Conservation (phyloP, 2,113 vertebrate species). For the Bambusicola thoracicus region DNA sequence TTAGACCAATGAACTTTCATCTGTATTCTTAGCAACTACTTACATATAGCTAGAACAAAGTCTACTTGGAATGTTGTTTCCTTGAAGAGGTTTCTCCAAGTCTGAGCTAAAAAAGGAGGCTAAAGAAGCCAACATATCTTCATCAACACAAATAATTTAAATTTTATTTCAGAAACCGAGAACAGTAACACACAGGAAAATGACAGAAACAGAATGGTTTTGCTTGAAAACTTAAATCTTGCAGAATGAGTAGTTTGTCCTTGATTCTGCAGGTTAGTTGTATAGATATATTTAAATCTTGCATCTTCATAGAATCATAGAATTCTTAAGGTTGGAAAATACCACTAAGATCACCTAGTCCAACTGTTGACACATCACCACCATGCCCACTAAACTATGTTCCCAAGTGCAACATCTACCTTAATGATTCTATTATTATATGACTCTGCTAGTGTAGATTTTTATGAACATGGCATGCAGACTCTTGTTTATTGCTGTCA, state of each 20-base stretch:
- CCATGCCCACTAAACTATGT: too few species aligned
- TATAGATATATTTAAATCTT: neutral
- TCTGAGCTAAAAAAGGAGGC: neutral
- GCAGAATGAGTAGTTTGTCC: neutral
- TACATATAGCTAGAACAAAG: constrained; percentile 34
- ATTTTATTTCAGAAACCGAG: neutral
- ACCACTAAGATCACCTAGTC: too few species aligned
- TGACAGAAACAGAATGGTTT: neutral
- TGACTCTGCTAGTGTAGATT: too few species aligned
- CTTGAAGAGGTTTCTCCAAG: neutral
- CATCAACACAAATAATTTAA: neutral
- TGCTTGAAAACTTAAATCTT: neutral
- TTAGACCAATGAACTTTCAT: constrained; percentile 12
- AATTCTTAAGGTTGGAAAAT: too few species aligned
- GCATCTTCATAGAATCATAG: too few species aligned
- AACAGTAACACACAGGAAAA: neutral
- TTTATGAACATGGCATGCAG: too few species aligned
- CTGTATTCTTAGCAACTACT: constrained; percentile 25
- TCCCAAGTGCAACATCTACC: too few species aligned
- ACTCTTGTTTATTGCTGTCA: too few species aligned
- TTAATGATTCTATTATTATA: too few species aligned
- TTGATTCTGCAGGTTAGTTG: neutral
- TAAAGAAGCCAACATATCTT: neutral
- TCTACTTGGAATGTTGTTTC: constrained; percentile 26
- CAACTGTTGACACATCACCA: too few species aligned